phyloP scores from a whole-genome alignment of 2,888 invertebrate species.

The Ormyrus rosae region DNA sequence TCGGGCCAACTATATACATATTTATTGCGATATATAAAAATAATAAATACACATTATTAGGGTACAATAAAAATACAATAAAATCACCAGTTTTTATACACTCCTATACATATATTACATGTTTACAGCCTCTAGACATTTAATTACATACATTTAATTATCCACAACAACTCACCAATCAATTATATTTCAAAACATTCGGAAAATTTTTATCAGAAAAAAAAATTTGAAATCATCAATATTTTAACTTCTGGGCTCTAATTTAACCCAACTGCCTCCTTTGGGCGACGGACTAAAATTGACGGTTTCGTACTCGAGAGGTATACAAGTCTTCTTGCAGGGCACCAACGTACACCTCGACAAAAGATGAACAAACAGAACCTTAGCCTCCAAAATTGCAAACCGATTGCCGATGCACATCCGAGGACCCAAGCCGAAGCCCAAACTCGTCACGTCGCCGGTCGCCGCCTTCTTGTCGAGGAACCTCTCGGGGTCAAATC shows the following conservation, averaged over 20 bases:
- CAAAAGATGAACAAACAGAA: conserved; percentile 58
- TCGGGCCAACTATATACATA: no score
- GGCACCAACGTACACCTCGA: conserved; percentile 52
- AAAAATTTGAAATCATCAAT: no score
- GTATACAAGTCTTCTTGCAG: conserved; percentile 55
- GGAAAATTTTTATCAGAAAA: no score
- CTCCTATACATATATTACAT: no score
- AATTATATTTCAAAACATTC: no score
- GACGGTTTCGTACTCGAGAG: conserved; percentile 46
- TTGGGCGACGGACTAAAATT: conserved; percentile 53
- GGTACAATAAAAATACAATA: no score
- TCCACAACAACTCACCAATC: no score
- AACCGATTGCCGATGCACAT: conserved; percentile 68
- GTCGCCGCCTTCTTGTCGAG: conserved; percentile 61
- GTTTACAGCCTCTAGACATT: no score
- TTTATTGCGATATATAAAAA: no score
- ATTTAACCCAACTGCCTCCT: conserved; percentile 63
- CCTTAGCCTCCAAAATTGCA: conserved; percentile 59
- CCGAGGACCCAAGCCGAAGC: conserved; percentile 69
- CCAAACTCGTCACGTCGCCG: conserved; percentile 1
- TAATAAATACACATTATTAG: no score
- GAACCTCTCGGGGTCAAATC: conserved; percentile 74
- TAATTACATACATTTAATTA: no score
- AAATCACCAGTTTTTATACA: no score
- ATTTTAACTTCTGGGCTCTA: conserved; percentile 29